Evolutionary conservation across 2,797 vertebrate species (phyloP).

Genomic region (Chaenodraco wilsoni): DNA sequence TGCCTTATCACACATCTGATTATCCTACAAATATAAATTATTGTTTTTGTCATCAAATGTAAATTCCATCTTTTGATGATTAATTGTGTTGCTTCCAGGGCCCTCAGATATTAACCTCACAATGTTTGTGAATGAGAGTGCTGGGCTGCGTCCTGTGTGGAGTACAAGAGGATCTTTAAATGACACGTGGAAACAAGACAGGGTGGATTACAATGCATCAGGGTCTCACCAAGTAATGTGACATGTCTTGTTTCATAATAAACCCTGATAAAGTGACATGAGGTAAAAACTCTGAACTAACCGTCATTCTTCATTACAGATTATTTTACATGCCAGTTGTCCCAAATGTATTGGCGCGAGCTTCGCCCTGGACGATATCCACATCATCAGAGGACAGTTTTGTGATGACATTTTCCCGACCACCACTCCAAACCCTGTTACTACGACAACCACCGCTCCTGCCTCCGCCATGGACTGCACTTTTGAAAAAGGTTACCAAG

Average conservation of each 20-base stretch:
- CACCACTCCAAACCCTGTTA: conserved; percentile 70
- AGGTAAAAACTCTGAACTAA: neutral
- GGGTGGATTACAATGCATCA: conserved; percentile 77
- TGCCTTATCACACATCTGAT: conserved; percentile 1
- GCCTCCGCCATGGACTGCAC: conserved; percentile 77
- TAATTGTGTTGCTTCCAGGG: conserved; percentile 21
- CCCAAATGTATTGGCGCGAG: fast-evolving
- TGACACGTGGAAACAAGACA: conserved; percentile 65
- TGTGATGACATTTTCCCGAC: conserved; percentile 68
- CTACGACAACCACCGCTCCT: conserved; percentile 64
- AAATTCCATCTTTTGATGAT: conserved; percentile 7
- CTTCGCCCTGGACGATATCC: conserved; percentile 80
- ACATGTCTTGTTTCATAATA: neutral
- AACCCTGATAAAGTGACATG: neutral
- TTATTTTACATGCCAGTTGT: conserved; percentile 76
- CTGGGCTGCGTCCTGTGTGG: conserved; percentile 68
- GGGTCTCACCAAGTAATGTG: conserved; percentile 74
- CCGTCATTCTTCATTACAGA: conserved; percentile 55
- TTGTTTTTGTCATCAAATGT: neutral
- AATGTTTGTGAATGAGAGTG: conserved; percentile 76
- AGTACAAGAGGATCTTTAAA: conserved; percentile 55
- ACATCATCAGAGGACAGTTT: conserved; percentile 63
- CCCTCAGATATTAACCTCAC: conserved; percentile 59
- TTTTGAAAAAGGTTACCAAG: conserved; percentile 80
- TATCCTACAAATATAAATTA: neutral